These are phyloP conservation scores for Lemur catta DNA, from an alignment of 2,797 vertebrate genomes.

Conservation along the genomic window DNA sequence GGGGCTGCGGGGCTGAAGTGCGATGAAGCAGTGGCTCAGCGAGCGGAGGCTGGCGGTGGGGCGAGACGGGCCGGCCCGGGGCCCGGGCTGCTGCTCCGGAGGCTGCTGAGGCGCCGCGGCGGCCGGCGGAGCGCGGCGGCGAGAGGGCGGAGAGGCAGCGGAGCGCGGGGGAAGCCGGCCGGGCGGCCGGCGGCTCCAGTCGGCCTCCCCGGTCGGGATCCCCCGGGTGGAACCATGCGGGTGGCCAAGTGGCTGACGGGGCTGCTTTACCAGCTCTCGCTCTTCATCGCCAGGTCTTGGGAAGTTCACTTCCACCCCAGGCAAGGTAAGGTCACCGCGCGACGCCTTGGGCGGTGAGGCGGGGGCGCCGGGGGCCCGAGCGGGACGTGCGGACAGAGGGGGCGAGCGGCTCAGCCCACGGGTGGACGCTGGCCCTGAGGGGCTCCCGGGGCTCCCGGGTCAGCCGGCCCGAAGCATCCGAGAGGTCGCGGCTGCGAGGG, in stretches of 20 bases:
- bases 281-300: constrained; percentile 86
- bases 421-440: neutral
- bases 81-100: constrained; percentile 77
- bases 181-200: constrained; percentile 68
- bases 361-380: neutral
- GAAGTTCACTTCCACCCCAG: constrained; percentile 90
- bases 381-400: neutral
- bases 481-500: neutral
- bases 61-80: constrained; percentile 30
- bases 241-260: constrained; percentile 75
- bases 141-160: constrained; percentile 78
- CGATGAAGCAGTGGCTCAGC: constrained; percentile 66
- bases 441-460: neutral
- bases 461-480: neutral
- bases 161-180: constrained; percentile 71
- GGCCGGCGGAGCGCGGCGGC: constrained; percentile 76
- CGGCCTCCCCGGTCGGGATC: constrained; percentile 44
- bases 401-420: neutral
- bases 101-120: constrained; percentile 81
- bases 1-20: constrained; percentile 37
- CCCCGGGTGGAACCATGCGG: constrained; percentile 65
- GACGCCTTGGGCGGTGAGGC: neutral
- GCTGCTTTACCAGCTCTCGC: constrained; percentile 91
- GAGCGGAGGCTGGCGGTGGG: constrained; percentile 17
- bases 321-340: constrained; percentile 88